phyloP scores from a whole-genome alignment of 2,888 invertebrate species.

The Lapara coniferarum region DNA sequence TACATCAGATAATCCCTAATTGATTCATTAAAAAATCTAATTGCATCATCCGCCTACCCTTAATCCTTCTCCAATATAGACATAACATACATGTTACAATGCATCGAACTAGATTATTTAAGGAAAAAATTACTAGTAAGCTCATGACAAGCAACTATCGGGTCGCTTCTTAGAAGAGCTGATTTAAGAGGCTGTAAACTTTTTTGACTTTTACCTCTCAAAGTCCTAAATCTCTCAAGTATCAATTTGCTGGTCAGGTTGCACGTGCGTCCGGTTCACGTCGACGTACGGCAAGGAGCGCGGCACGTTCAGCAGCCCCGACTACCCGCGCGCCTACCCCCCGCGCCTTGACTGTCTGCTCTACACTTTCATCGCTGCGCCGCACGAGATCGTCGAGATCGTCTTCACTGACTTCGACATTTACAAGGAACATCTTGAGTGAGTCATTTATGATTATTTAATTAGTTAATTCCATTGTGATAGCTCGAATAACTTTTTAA shows the following conservation, averaged over 20 bases:
- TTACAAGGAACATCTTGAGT: constrained; percentile 87
- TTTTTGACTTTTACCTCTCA: background rate
- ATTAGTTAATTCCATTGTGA: background rate
- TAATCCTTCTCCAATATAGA: no score
- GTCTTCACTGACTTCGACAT: constrained; percentile 92
- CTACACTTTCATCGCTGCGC: constrained; percentile 92
- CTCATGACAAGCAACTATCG: no score
- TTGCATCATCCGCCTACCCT: no score
- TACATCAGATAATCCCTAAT: no score
- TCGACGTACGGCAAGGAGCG: constrained; percentile 90
- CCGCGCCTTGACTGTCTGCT: constrained; percentile 91
- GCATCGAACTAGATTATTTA: no score
- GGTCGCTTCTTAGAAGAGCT: no score
- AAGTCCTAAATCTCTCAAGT: background rate
- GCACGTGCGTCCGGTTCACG: constrained; percentile 92
- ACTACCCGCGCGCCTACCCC: constrained; percentile 91
- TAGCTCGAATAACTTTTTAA: background rate
- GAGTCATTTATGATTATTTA: constrained; percentile 66
- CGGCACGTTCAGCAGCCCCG: constrained; percentile 93
- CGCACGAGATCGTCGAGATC: constrained; percentile 92
- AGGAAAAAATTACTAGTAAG: no score
- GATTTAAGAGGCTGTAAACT: no score
- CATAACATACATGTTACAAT: no score
- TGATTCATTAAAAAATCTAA: no score
- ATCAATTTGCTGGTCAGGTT: constrained; percentile 81